These are phyloP conservation scores for Labeo calbasu DNA, from an alignment of 2,797 vertebrate genomes.

Conservation along the genomic window DNA sequence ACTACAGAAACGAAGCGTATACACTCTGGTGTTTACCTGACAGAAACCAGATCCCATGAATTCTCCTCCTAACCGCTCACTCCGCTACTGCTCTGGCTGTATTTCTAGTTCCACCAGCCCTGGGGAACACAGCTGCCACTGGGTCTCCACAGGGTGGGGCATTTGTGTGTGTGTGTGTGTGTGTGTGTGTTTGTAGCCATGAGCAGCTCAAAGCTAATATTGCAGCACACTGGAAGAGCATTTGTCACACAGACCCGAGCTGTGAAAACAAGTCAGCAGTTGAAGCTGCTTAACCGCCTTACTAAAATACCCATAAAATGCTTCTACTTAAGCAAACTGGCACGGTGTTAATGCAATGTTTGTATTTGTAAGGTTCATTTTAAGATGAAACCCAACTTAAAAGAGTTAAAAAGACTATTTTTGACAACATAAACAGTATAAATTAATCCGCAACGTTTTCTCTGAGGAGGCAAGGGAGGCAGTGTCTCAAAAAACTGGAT, in stretches of 20 bases:
- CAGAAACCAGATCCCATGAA: constrained; percentile 47
- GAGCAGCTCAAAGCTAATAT: constrained; percentile 23
- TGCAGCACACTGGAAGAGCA: constrained; percentile 2
- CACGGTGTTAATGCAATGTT: background rate
- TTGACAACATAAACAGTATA: background rate
- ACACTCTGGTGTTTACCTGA: constrained; percentile 36
- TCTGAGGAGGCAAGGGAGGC: background rate
- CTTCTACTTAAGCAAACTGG: background rate
- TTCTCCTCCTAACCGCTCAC: constrained; percentile 24
- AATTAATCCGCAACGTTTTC: background rate
- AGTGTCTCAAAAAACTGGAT: background rate
- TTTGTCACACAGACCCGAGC: constrained; percentile 21
- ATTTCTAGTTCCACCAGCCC: constrained; percentile 50
- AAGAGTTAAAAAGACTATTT: background rate
- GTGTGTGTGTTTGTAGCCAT: constrained; percentile 19
- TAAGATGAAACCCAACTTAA: background rate
- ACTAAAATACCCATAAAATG: constrained; percentile 11
- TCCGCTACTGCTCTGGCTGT: constrained; percentile 37
- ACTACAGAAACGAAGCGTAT: constrained; percentile 11
- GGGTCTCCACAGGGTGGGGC: constrained; percentile 43
- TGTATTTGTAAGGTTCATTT: background rate
- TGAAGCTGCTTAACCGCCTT: background rate
- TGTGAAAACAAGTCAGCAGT: constrained; percentile 30
- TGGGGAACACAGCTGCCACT: constrained; percentile 45
- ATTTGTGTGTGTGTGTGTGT: constrained; percentile 9